Evolutionary conservation across 2,888 invertebrate species (phyloP), one percentile per base, ranked within the genome.

Genomic region (Linyphia triangularis): DNA sequence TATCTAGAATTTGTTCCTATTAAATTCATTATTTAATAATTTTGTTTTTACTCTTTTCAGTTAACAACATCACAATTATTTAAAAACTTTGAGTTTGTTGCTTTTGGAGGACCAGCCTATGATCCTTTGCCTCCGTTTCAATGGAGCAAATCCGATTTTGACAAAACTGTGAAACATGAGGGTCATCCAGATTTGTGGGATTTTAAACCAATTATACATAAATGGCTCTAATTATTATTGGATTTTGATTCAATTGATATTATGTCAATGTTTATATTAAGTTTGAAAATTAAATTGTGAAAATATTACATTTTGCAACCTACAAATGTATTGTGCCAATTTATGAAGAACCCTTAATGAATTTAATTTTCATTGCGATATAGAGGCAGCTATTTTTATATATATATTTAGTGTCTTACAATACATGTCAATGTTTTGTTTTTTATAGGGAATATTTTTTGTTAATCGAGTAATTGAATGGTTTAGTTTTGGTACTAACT

Each of bases 181-280:
- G 96, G 96, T 2, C 95, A 96, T 10, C 96, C 97, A 0, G 96
- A 96, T 91, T 92, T 94, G 69, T 97, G 96, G 94, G 93, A 94
- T 72, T 97, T 96, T 92, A 93, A 94, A 40, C 94, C 95, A 2
- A 93, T 95, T 69, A 92, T 92, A 86, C 94, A 94, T 22, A 92
- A 92, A 88, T 95, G 95, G 95, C 93, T 79, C 30, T 83, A 57
- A 82, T 16, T n/a, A 33, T 9, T n/a, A n/a, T n/a, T n/a, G n/a
- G n/a, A n/a, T n/a, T n/a, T n/a, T n/a, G 13, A 26, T 9, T 19
- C 2, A 26, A 24, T 1, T 9, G 9, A 16, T 72, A 4, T 9
- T 43, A n/a, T n/a, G n/a, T 43, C 13, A n/a, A 16, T 43, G 43
- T 43, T 43, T 43, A 16, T 43, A 43, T 43, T 43, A 2, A 43